Conservation (phyloP, 1,140 invertebrate genomes). For the Piezodorus guildinii region DNA sequence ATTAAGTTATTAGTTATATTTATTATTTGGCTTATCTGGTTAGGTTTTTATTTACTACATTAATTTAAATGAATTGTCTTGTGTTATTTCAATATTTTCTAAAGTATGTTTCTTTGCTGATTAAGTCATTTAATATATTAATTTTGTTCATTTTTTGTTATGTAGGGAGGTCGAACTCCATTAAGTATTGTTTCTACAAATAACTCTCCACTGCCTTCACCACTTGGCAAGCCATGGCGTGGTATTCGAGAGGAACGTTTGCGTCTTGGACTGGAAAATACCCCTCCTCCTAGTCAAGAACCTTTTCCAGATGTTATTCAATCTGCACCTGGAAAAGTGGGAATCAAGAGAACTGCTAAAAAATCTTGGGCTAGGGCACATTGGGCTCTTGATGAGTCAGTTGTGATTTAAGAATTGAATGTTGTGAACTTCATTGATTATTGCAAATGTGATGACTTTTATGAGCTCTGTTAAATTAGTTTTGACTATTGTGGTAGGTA, state of each 20-base stretch:
- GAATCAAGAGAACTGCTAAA: neutral
- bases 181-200: neutral
- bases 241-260: constrained; percentile 6
- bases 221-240: constrained; percentile 1
- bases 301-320: neutral
- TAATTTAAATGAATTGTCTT: too few species aligned
- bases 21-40: too few species aligned
- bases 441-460: neutral
- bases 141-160: neutral
- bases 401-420: neutral
- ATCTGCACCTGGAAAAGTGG: constrained; percentile 5
- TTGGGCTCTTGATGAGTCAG: constrained; percentile 4
- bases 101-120: too few species aligned
- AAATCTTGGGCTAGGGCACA: neutral
- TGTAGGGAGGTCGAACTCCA: neutral
- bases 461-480: neutral
- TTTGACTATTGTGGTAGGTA: neutral
- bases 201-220: constrained; percentile 1
- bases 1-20: too few species aligned
- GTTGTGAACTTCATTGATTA: neutral
- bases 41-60: too few species aligned
- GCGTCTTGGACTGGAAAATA: constrained; percentile 8
- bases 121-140: too few species aligned
- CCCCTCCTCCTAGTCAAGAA: neutral
- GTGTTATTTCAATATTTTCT: too few species aligned